These are phyloP conservation scores for Saxidomus purpurata DNA, from an alignment of 1,140 invertebrate genomes.

Conservation along the genomic window DNA sequence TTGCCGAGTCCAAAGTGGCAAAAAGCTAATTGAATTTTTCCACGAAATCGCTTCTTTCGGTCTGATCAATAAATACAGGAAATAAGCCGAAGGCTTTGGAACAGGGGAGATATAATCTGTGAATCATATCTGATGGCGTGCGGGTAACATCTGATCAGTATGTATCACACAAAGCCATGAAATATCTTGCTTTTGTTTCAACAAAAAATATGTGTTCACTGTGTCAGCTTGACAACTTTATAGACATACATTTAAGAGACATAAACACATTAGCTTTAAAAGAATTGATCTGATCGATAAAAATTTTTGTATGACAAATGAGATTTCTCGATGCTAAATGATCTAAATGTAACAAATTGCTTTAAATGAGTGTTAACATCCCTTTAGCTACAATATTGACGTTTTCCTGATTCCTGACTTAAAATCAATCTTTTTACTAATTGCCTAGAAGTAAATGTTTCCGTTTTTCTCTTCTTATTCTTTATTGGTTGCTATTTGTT, in stretches of 20 bases:
- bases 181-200: background rate
- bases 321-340: no score
- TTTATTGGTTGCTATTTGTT: no score
- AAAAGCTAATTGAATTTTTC: conserved; percentile 37
- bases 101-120: background rate
- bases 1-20: conserved; percentile 15
- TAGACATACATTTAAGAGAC: background rate
- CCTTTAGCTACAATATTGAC: no score
- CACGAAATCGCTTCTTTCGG: conserved; percentile 30
- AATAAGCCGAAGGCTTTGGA: background rate
- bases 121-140: background rate
- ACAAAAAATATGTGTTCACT: background rate
- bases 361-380: no score
- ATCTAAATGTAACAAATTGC: no score
- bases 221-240: background rate
- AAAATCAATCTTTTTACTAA: no score
- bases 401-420: no score
- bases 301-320: no score
- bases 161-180: background rate
- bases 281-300: no score
- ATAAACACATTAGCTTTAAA: no score
- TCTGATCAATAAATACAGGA: conserved; percentile 33
- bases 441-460: no score
- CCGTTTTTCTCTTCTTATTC: no score
- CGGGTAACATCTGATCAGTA: background rate